phyloP scores from a whole-genome alignment of 2,113 vertebrate genomes.

The Lepus europaeus region DNA sequence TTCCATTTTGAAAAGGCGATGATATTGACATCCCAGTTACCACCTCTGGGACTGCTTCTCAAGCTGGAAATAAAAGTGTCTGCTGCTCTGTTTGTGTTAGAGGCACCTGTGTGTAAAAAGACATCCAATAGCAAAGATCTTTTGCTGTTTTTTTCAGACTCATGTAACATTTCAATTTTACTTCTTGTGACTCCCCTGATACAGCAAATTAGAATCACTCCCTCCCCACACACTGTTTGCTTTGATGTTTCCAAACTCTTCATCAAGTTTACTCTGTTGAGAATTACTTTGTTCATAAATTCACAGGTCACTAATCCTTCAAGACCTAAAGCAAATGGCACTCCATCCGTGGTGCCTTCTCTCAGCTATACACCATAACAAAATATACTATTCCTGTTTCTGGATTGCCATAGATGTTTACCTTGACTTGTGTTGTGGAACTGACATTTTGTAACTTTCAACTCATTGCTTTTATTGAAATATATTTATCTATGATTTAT shows the following conservation, averaged over 20 bases:
- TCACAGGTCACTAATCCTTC: neutral
- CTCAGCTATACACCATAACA: rapidly evolving
- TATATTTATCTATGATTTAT: neutral
- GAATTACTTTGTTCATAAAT: neutral
- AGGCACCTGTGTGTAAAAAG: constrained; percentile 58
- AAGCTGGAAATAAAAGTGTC: constrained; percentile 62
- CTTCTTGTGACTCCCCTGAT: neutral
- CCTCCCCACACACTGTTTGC: neutral
- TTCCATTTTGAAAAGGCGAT: constrained; percentile 64
- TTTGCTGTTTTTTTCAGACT: neutral
- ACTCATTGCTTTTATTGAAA: neutral
- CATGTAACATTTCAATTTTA: constrained; percentile 2
- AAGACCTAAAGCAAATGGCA: neutral
- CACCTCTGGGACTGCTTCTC: constrained; percentile 57
- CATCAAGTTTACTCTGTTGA: neutral
- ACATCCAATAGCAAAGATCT: constrained; percentile 51
- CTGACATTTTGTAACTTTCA: neutral
- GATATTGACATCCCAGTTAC: constrained; percentile 70
- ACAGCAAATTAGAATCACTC: neutral
- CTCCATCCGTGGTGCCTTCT: neutral
- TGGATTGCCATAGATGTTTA: neutral
- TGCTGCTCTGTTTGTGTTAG: constrained; percentile 57
- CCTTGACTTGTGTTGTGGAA: neutral
- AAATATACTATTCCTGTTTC: neutral
- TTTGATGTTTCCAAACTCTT: neutral